Base-by-base conservation (phyloP, 2,888 invertebrate species). In the Heliconius ethilla region DNA sequence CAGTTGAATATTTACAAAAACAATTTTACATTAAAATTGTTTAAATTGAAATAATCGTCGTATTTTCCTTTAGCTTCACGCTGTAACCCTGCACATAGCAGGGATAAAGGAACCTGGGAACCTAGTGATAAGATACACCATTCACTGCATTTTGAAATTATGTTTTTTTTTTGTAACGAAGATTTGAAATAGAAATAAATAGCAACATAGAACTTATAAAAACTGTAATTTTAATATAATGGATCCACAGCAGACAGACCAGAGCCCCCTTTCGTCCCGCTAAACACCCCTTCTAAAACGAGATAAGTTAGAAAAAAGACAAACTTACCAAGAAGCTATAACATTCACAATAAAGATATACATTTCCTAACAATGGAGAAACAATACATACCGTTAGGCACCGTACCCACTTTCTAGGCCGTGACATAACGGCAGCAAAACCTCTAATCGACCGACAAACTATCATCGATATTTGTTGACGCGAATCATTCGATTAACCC, bases 341-440 rank as follows among this genome's bases (percentile, higher is more conserved):
- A 13, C 15, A 9, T n/a, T 25, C 40, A 69, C 25, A n/a, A 15
- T 25, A 40, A 37, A 69, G 13, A 69, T 69, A 69, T 22, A n/a
- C 63, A 40, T 75, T 75, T 65, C 5, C 15, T 22, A 37, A 45
- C 65, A 40, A 63, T 40, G 10, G 40, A 37, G 40, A 37, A 75
- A 65, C 27, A 25, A 63, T 45, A 65, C 29, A 27, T 22, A 27
- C 75, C 62, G 63, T 37, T 25, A 74, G 40, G 63, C 74, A 25
- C 13, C 40, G 22, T 27, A 74, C 40, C 65, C 27, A 74, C 74
- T 51, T 72, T 66, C 59, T 25, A 51, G 73, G 65, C 65, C 79
- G 51, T 69, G 63, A 69, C 55, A 65, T 75, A 78, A 78, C 79
- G 78, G 78, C 65, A 59, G 62, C 66, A 62, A 51, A 55, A 45